Percentiles rank a stretch among this genome's conserved stretches.
Evolutionary conservation across 1,140 invertebrate genomes (phyloP).

Genomic region (Drosophila melanica): DNA sequence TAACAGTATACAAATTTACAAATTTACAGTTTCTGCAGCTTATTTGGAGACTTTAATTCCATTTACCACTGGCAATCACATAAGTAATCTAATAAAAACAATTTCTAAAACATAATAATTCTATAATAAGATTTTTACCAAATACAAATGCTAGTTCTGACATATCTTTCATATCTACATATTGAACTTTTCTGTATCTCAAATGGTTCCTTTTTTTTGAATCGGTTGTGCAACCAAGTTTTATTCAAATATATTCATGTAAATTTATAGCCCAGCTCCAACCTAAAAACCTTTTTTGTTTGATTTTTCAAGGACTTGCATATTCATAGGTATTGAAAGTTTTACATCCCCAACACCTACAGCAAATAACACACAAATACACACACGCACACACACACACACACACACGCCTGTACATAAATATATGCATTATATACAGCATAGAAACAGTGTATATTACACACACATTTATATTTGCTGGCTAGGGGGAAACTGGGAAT

Average conservation of each 20-base stretch:
- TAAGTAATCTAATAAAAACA: too few relatives aligned
- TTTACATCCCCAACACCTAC: slow-evolving; percentile 69
- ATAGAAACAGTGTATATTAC: slow-evolving; percentile 4
- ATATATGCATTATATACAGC: slow-evolving; percentile 20
- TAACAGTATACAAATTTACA: too few relatives aligned
- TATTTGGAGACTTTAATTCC: too few relatives aligned
- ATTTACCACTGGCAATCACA: too few relatives aligned
- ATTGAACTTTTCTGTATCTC: background rate
- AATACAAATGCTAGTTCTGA: too few relatives aligned
- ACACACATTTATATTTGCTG: slow-evolving; percentile 5
- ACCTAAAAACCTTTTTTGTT: slow-evolving; percentile 7
- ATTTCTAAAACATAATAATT: too few relatives aligned
- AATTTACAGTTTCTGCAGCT: too few relatives aligned
- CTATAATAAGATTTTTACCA: too few relatives aligned
- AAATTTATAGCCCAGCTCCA: background rate
- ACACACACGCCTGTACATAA: slow-evolving; percentile 12
- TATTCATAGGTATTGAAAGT: slow-evolving; percentile 34
- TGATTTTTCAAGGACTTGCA: slow-evolving; percentile 22
- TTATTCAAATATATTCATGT: slow-evolving; percentile 2
- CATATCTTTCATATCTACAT: background rate
- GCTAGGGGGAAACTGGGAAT: slow-evolving; percentile 32
- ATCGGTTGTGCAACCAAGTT: background rate
- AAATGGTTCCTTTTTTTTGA: background rate
- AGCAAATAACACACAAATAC: slow-evolving; percentile 60
- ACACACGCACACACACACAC: slow-evolving; percentile 14